Evolutionary conservation across 2,888 invertebrate genomes (phyloP), one percentile per base, ranked within the genome.

Genomic region (Thelaira solivaga): DNA sequence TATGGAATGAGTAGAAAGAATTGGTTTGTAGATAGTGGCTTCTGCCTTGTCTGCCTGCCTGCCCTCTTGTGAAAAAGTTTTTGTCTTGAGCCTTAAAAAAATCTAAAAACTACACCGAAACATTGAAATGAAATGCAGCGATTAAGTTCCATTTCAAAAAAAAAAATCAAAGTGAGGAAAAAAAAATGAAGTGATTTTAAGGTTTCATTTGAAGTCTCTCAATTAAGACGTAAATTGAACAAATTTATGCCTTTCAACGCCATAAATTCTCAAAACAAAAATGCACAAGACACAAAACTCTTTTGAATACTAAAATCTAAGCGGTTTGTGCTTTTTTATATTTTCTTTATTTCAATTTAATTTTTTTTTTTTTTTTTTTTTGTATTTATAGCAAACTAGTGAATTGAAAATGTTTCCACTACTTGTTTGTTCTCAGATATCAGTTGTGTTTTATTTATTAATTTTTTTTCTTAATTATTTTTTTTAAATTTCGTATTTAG

Each of bases 151-250:
- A 72, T 72, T 55, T 62, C 24, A 43, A 51, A 68, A 69, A 49
- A 31, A 41, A 59, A 71, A 61, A 24, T 26, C 24, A 29, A 29
- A 22, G 26, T 41, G 29, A 53, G 13, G 2, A 16, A 59, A 45
- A 49, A 49, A 62, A 55, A 68, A 29, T 55, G 61, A 71, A 78
- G 69, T 78, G 78, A 78, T 78, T 78, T 78, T 78, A 78, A 78
- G 78, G 78, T 78, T 78, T 78, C 78, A 74, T 74, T 69, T 78
- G 78, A 74, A 78, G 78, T 74, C 78, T 81, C 81, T 83, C 83
- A 83, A 83, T 83, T 83, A 83, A 83, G 83, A 83, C 83, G 83
- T 83, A 83, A 82, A 83, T 75, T 82, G 80, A 76, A 79, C 83
- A 82, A 82, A 83, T 83, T 83, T 81, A 83, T 83, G 81, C 64